Evolutionary conservation across 2,113 vertebrate genomes (phyloP), one percentile per base, ranked within the genome.

Genomic region (Macquaria ambigua): DNA sequence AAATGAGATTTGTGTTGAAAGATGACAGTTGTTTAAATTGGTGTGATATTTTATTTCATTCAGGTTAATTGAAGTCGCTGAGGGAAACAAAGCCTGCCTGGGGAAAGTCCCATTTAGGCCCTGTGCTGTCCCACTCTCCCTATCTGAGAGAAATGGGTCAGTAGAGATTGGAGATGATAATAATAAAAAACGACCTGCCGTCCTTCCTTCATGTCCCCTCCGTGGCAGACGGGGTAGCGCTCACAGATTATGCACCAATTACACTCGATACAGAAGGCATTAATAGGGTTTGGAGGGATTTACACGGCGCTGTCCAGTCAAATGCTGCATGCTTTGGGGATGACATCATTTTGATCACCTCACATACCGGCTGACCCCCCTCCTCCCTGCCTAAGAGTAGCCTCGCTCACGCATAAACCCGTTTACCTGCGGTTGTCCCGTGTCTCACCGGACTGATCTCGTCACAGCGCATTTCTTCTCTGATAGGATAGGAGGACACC

Each of bases 261-360:
- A 90, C 69, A 63, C 74, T 89, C 80, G 46, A 83, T 77, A 23
- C 83, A 87, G 81, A 88, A 87, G 79, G 83, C 77, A 90, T 93
- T 94, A 94, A 94, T 92, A 90, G 90, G 93, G 87, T 89, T 91
- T 91, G 71, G 83, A 87, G 69, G 90, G 93, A 93, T 95, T 94
- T 93, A 89, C 73, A 86, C 43, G 81, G 69, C 43, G 73, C 90
- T 90, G 93, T 93, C 93, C 93, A 88, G 89, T 92, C 87, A 92
- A 94, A 92, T 90, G 83, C 92, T 86, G 88, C 91, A 86, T 93
- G 86, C 93, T 89, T 90, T 61, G 66, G 67, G 56, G 85, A 94
- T 96, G 95, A 95, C 94, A 96, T 96, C 95, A 96, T 95, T 93
- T 93, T 84, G 91, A 92, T 89, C 91, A 90, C 84, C 89, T 90